Percentiles rank a stretch among this genome's conserved stretches.
Conservation (phyloP, 2,797 vertebrate species). For the Luscinia luscinia region DNA sequence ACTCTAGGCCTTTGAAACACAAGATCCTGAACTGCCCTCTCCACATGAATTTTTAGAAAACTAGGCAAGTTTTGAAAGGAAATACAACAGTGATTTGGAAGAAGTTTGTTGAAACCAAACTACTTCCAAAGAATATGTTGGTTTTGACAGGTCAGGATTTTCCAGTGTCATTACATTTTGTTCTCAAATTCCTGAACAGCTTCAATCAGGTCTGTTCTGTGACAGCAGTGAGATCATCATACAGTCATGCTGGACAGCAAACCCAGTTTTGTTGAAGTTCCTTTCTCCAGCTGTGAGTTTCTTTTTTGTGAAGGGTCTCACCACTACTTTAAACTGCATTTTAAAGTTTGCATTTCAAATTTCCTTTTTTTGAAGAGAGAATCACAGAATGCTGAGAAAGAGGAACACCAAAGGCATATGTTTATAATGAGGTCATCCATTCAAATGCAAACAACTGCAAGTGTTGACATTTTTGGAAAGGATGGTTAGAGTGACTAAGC, state of each 20-base stretch:
- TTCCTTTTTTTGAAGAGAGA: constrained; percentile 2
- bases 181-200: not conserved
- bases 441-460: not conserved
- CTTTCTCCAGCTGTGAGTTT: not conserved
- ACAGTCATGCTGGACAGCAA: constrained; percentile 4
- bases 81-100: not conserved
- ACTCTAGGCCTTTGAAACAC: not conserved
- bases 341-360: not conserved
- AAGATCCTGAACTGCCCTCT: not conserved
- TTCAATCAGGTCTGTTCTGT: not conserved
- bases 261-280: not conserved
- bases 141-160: constrained; percentile 10
- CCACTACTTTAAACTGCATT: not conserved
- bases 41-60: not conserved
- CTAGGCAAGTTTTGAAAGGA: not conserved
- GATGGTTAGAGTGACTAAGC: not conserved
- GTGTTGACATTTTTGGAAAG: not conserved
- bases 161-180: not conserved
- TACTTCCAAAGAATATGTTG: not conserved
- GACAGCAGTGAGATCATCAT: constrained; percentile 12
- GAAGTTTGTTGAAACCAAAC: not conserved
- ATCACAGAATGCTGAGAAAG: not conserved
- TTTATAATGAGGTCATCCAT: not conserved
- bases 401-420: not conserved
- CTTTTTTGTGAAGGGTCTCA: not conserved